Percentiles rank a stretch among this genome's conserved stretches.
Evolutionary conservation across 2,888 invertebrate species (phyloP).

Genomic region (Trachelus iudaicus): DNA sequence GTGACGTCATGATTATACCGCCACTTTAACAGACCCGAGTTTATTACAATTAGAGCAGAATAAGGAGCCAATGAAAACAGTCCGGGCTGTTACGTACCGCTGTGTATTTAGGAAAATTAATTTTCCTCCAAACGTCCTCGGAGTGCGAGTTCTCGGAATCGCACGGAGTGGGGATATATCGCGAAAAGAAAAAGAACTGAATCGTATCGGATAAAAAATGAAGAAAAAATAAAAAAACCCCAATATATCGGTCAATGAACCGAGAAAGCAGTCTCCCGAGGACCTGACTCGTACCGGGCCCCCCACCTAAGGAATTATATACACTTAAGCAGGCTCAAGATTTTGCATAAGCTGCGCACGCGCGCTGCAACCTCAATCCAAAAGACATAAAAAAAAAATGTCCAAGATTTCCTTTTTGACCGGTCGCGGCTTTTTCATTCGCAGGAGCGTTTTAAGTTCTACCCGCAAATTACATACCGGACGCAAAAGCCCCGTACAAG

Average conservation of each 20-base stretch:
- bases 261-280: conserved; percentile 20
- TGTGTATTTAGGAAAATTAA: background rate
- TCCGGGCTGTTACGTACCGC: background rate
- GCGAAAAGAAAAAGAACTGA: background rate
- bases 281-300: conserved; percentile 15
- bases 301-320: conserved; percentile 12
- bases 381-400: background rate
- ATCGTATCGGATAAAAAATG: background rate
- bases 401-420: background rate
- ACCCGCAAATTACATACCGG: background rate
- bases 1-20: no score
- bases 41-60: background rate
- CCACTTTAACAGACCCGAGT: no score
- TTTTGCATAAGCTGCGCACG: conserved; percentile 21
- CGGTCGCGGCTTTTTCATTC: conserved; percentile 2
- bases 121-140: background rate
- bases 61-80: background rate
- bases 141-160: background rate
- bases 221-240: background rate
- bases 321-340: conserved; percentile 18
- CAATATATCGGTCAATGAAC: conserved; percentile 31
- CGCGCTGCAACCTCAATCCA: conserved; percentile 19
- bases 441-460: background rate
- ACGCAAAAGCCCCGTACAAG: background rate
- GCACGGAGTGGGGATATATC: background rate